These are phyloP conservation scores for Upupa epops DNA, from an alignment of 2,113 vertebrate species.

Conservation along the genomic window DNA sequence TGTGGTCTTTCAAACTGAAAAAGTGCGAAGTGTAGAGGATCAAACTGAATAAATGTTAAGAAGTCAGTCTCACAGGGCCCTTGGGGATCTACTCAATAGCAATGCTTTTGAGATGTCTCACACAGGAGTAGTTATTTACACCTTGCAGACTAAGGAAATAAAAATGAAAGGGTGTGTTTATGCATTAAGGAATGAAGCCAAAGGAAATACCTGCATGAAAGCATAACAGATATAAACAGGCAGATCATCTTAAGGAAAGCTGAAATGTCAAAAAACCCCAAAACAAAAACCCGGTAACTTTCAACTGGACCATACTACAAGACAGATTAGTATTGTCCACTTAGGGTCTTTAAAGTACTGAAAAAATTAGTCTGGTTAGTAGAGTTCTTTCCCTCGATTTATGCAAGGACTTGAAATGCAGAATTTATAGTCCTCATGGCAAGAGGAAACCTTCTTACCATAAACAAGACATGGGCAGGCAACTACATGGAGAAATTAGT, in stretches of 20 bases:
- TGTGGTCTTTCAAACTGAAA: slow-evolving; percentile 26
- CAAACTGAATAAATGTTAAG: slow-evolving; percentile 58
- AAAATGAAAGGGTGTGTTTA: neutral
- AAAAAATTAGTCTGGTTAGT: neutral
- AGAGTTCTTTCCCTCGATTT: neutral
- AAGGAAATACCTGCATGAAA: neutral
- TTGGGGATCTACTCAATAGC: neutral
- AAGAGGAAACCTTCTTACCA: neutral
- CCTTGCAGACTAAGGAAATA: slow-evolving; percentile 13
- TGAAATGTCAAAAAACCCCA: neutral
- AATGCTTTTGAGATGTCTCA: slow-evolving; percentile 34
- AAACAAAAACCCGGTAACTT: neutral
- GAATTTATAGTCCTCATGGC: neutral
- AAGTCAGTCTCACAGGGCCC: neutral
- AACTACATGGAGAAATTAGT: neutral
- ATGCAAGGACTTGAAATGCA: neutral
- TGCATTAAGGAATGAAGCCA: neutral
- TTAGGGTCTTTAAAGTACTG: neutral
- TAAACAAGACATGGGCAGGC: neutral
- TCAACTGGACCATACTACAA: neutral
- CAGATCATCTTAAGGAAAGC: neutral
- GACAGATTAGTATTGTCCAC: neutral
- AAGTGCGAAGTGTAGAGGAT: slow-evolving; percentile 14
- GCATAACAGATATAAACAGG: neutral
- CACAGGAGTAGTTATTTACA: neutral